phyloP scores from a whole-genome alignment of 2,113 vertebrate species.

The Psettodes erumei region DNA sequence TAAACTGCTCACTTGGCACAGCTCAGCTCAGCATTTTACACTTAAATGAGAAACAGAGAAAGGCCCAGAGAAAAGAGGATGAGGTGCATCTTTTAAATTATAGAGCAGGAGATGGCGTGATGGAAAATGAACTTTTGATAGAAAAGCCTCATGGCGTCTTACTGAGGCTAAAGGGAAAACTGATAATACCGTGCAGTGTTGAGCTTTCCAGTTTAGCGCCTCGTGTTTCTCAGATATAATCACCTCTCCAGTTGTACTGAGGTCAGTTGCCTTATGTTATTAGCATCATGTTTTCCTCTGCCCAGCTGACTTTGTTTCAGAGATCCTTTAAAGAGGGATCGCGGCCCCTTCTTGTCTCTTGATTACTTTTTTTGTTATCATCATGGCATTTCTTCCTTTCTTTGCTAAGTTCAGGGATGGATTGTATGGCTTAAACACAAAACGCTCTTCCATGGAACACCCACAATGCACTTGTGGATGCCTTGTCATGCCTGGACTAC shows the following conservation, averaged over 20 bases:
- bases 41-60: slow-evolving; percentile 4
- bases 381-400: slow-evolving; percentile 70
- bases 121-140: slow-evolving; percentile 57
- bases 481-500: slow-evolving; percentile 67
- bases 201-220: slow-evolving; percentile 53
- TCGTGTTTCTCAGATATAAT: slow-evolving; percentile 59
- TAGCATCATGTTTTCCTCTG: slow-evolving; percentile 54
- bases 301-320: slow-evolving; percentile 49
- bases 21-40: slow-evolving; percentile 53
- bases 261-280: slow-evolving; percentile 75
- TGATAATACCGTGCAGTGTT: slow-evolving; percentile 39
- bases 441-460: slow-evolving; percentile 78
- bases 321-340: slow-evolving; percentile 46
- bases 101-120: slow-evolving; percentile 51
- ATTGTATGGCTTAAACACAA: slow-evolving; percentile 75
- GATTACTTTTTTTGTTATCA: slow-evolving; percentile 27
- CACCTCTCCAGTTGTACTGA: slow-evolving; percentile 59
- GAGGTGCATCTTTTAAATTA: slow-evolving; percentile 56
- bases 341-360: slow-evolving; percentile 2
- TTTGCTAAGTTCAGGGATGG: slow-evolving; percentile 79
- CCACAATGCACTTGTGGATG: slow-evolving; percentile 75
- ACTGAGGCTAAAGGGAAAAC: slow-evolving; percentile 49
- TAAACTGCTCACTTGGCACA: slow-evolving; percentile 57
- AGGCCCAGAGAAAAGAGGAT: slow-evolving; percentile 5
- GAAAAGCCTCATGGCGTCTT: slow-evolving; percentile 36